Conservation (phyloP, 2,113 vertebrate genomes). For the Albula goreensis region DNA sequence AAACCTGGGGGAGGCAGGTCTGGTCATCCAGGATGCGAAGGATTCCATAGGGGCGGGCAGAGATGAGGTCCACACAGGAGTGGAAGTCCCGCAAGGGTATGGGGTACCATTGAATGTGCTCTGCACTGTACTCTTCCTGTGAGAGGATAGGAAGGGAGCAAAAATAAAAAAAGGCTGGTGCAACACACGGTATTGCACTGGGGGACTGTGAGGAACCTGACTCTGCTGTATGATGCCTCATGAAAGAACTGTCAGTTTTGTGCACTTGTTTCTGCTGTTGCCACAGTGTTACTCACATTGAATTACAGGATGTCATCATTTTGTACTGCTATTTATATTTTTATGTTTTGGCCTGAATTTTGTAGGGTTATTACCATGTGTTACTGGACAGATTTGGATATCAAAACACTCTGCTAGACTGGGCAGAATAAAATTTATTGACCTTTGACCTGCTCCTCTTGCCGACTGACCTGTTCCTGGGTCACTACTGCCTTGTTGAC, state of each 20-base stretch:
- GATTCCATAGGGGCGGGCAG: slow-evolving; percentile 79
- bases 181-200: neutral
- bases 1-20: slow-evolving; percentile 83
- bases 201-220: neutral
- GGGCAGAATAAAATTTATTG: neutral
- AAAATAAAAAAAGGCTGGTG: neutral
- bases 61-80: slow-evolving; percentile 80
- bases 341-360: neutral
- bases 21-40: slow-evolving; percentile 86
- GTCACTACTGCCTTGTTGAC: slow-evolving; percentile 72
- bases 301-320: neutral
- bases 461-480: slow-evolving; percentile 80
- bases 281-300: neutral
- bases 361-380: neutral
- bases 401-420: neutral
- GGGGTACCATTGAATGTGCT: slow-evolving; percentile 79
- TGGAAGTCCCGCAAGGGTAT: slow-evolving; percentile 60
- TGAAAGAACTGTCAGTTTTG: neutral
- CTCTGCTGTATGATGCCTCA: neutral
- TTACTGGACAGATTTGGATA: neutral
- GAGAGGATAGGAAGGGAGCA: slow-evolving; percentile 16
- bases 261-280: neutral
- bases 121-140: slow-evolving; percentile 82
- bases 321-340: neutral
- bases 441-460: neutral